Evolutionary conservation across 2,797 vertebrate genomes (phyloP).

Genomic region (Morus bassanus): DNA sequence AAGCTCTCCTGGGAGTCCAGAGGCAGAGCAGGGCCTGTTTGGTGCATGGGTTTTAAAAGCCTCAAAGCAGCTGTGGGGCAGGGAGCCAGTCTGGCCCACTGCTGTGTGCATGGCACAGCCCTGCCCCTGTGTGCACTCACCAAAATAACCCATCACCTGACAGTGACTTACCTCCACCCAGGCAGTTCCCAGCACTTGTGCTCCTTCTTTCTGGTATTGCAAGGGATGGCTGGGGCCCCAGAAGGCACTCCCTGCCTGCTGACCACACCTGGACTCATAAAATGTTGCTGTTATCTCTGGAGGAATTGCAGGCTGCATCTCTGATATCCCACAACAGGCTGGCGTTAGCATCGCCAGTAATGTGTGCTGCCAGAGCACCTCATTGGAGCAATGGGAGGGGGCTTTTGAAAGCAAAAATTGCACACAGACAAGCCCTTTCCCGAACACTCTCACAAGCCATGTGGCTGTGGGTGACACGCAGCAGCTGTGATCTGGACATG

Average conservation of each 20-base stretch:
- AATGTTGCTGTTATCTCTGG: background rate
- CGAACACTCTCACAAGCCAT: background rate
- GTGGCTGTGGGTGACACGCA: background rate
- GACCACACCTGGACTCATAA: background rate
- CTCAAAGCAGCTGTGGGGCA: background rate
- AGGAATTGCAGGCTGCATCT: background rate
- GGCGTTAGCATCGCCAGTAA: too few species aligned
- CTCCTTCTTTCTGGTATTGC: background rate
- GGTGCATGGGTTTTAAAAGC: background rate
- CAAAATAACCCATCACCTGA: background rate
- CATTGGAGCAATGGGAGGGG: accelerated
- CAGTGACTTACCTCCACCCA: background rate
- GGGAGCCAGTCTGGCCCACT: background rate
- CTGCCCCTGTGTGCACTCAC: background rate
- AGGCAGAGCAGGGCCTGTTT: background rate
- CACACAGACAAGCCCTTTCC: background rate
- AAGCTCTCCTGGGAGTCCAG: background rate
- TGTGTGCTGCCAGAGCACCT: background rate
- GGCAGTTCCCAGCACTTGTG: background rate
- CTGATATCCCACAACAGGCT: background rate
- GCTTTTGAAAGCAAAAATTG: background rate
- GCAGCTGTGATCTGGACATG: too few species aligned
- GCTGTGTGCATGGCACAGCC: too few species aligned
- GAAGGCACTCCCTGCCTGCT: background rate
- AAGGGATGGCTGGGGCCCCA: background rate